Base-by-base conservation (phyloP, 2,797 vertebrate species). In the Naso thynnoides region DNA sequence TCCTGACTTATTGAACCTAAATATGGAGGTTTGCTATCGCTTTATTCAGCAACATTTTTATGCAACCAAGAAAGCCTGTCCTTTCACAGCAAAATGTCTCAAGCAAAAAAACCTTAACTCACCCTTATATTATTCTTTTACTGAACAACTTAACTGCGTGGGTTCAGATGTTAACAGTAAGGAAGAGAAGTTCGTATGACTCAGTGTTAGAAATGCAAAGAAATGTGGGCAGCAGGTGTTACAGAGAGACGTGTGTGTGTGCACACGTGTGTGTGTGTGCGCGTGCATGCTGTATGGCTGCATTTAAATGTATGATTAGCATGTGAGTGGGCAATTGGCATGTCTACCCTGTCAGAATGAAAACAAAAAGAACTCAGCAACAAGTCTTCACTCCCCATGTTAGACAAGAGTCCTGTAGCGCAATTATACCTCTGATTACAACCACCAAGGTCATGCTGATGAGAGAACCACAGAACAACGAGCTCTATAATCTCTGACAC, bases 351-450 rank as follows among this genome's bases (percentile, higher is more conserved):
- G 4, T 47, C 8, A 27, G 31, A 65, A 49, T 36, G 21, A 15
- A 75, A 71, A 47, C 11, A 9, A 41, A 73, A 81, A 24, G 45
- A 73, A 55, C 24, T 64, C 23, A 2, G 69, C 45, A 62, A 54
- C 62, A 42, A 27, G 58, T 67, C 33, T 62, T 45, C 33, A 41
- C 27, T 0, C 33, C n/a, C 24, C 19, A 8, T 5, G 6, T 75
- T 50, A 57, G 33, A 61, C 54, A 52, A 54, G 59, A 72, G 71
- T 74, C 72, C 36, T 79, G 56, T 31, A 23, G 54, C 38, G 64
- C 56, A 76, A 83, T 86, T 69, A 79, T 16, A 57, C 48, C 36
- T 62, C 59, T 82, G 84, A 83, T 88, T 79, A 70, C 72, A 76
- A 64, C 59, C 41, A 29, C 53, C 49, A 27, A 39, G 49, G 66